Evolutionary conservation across 2,888 invertebrate species (phyloP).

Genomic region (Melanostoma mellinum): DNA sequence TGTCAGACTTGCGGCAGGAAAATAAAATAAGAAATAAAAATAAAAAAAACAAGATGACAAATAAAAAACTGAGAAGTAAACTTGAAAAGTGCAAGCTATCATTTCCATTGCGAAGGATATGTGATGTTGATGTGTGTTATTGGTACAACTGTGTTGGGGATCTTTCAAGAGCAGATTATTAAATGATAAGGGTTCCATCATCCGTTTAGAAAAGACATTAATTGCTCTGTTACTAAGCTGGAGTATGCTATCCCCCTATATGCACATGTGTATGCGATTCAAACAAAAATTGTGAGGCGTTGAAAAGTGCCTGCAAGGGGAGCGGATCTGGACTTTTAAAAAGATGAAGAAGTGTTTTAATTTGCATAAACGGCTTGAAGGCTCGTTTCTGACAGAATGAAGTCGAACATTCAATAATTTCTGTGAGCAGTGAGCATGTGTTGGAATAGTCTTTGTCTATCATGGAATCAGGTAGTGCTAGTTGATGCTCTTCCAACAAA

Average conservation of each 20-base stretch:
- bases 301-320: too few relatives aligned
- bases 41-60: conserved; percentile 67
- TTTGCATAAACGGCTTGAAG: too few relatives aligned
- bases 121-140: conserved; percentile 1
- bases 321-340: too few relatives aligned
- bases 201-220: conserved; percentile 46
- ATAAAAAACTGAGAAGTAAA: conserved; percentile 37
- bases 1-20: conserved; percentile 42
- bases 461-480: too few relatives aligned
- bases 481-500: too few relatives aligned
- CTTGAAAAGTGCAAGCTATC: conserved; percentile 70
- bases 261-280: conserved; percentile 16
- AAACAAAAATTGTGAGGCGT: too few relatives aligned
- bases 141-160: conserved; percentile 37
- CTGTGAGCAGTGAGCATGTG: too few relatives aligned
- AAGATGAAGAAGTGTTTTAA: too few relatives aligned
- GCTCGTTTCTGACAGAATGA: too few relatives aligned
- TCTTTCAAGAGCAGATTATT: conserved; percentile 62
- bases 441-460: too few relatives aligned
- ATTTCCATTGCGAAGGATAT: conserved; percentile 30
- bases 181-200: conserved; percentile 46
- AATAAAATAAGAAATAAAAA: conserved; percentile 33
- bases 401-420: too few relatives aligned
- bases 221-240: conserved; percentile 64
- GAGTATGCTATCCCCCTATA: conserved; percentile 31